phyloP scores from a whole-genome alignment of 2,113 vertebrate species.

The Desmodus rotundus region DNA sequence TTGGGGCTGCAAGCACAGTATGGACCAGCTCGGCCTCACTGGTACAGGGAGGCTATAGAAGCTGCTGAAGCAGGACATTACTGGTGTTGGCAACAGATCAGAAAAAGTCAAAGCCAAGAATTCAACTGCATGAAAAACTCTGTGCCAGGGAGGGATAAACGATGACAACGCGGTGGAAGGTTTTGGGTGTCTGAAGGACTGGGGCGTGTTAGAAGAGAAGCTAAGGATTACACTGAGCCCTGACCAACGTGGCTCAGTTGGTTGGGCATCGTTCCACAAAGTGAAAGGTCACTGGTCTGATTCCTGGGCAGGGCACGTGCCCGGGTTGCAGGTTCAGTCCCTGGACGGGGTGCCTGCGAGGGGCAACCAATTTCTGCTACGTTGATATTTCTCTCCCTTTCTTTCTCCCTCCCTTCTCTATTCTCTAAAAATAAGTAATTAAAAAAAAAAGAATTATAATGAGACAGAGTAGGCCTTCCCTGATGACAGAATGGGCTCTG shows the following conservation, averaged over 20 bases:
- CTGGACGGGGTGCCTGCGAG: too few species aligned
- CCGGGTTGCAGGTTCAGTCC: too few species aligned
- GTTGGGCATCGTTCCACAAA: too few species aligned
- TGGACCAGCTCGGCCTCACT: background rate
- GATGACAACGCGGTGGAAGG: background rate
- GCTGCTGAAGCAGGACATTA: too few species aligned
- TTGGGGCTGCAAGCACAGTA: background rate
- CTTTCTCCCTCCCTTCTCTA: too few species aligned
- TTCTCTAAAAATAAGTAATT: too few species aligned
- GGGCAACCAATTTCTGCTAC: too few species aligned
- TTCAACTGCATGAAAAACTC: background rate
- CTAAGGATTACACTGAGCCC: background rate
- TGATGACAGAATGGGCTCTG: background rate
- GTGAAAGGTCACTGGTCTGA: too few species aligned
- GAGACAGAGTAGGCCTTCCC: background rate
- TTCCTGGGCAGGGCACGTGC: too few species aligned
- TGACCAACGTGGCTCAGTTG: too few species aligned
- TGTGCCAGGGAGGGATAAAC: background rate
- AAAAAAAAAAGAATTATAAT: background rate
- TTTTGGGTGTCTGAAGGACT: background rate
- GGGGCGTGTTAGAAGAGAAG: background rate
- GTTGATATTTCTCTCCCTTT: too few species aligned
- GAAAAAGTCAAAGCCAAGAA: background rate
- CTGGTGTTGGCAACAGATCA: background rate
- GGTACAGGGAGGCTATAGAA: background rate